phyloP scores from a whole-genome alignment of 2,888 invertebrate genomes.

The Hyalella azteca region DNA sequence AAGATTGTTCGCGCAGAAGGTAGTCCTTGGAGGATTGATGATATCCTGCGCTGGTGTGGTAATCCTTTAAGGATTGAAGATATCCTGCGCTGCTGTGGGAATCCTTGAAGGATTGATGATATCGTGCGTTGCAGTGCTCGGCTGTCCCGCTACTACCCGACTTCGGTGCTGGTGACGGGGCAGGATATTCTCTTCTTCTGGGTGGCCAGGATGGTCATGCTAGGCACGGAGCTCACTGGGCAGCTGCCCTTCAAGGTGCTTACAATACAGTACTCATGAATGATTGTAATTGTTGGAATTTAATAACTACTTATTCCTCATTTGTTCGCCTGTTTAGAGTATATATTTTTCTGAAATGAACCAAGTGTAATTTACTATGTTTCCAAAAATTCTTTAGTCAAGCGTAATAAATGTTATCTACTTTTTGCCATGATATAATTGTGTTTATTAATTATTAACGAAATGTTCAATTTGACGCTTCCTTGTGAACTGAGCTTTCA shows the following conservation, averaged over 20 bases:
- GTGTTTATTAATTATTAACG: no score
- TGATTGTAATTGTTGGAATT: no score
- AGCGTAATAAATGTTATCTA: no score
- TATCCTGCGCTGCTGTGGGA: background rate
- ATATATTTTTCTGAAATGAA: background rate
- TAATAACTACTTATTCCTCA: no score
- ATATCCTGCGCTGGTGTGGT: background rate
- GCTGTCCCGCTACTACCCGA: constrained; percentile 86
- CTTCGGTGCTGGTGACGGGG: constrained; percentile 90
- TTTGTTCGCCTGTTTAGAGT: background rate
- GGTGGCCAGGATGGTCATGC: constrained; percentile 99
- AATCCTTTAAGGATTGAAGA: background rate
- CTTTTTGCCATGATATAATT: no score
- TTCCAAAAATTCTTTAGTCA: no score
- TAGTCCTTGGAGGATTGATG: background rate
- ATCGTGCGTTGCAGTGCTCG: constrained; percentile 66
- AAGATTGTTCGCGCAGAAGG: background rate
- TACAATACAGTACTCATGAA: no score
- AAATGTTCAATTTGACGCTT: no score
- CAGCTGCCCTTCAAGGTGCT: constrained; percentile 85
- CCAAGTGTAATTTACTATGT: no score
- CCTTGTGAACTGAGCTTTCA: no score
- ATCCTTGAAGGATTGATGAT: background rate
- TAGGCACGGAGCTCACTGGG: constrained; percentile 87
- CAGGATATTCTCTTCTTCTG: constrained; percentile 98